These are phyloP conservation scores for Enteromius afrohamiltoni DNA, from an alignment of 2,797 vertebrate genomes.

Conservation along the genomic window DNA sequence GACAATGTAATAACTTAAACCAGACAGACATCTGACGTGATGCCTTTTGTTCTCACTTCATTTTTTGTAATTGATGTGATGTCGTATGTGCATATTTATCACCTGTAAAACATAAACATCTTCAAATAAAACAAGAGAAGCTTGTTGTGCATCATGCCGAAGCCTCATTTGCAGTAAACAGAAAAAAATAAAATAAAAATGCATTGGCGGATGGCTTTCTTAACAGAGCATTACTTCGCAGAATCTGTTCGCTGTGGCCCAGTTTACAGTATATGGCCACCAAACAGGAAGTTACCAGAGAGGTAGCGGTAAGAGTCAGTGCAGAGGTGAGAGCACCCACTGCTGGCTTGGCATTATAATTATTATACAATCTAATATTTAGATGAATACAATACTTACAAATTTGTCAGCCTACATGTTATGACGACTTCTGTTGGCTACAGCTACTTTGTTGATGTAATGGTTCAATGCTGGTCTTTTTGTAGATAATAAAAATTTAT, in stretches of 20 bases:
- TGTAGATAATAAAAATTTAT: not conserved
- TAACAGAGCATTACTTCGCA: too few relatives aligned
- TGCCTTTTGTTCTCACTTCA: not conserved
- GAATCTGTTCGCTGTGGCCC: too few relatives aligned
- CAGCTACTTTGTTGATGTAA: not conserved
- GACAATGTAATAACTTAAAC: not conserved
- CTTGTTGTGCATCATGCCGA: not conserved
- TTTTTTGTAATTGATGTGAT: not conserved
- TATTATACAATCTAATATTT: not conserved
- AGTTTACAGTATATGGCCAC: too few relatives aligned
- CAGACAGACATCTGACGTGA: not conserved
- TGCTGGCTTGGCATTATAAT: too few relatives aligned
- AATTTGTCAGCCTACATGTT: too few relatives aligned
- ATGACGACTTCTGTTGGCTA: not conserved
- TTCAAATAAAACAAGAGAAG: not conserved
- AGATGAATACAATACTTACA: too few relatives aligned
- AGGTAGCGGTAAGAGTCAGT: too few relatives aligned
- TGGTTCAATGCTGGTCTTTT: not conserved
- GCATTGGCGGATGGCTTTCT: too few relatives aligned
- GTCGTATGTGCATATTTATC: slow-evolving; percentile 4
- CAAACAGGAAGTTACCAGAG: too few relatives aligned
- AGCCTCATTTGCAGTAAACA: not conserved
- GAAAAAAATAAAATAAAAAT: too few relatives aligned
- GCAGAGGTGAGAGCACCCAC: too few relatives aligned
- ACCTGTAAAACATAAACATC: slow-evolving; percentile 5